A percentile compares a stretch with the other conserved stretches of the same genome.
phyloP scores from a whole-genome alignment of 2,888 invertebrate species.

The Acleris laterana region DNA sequence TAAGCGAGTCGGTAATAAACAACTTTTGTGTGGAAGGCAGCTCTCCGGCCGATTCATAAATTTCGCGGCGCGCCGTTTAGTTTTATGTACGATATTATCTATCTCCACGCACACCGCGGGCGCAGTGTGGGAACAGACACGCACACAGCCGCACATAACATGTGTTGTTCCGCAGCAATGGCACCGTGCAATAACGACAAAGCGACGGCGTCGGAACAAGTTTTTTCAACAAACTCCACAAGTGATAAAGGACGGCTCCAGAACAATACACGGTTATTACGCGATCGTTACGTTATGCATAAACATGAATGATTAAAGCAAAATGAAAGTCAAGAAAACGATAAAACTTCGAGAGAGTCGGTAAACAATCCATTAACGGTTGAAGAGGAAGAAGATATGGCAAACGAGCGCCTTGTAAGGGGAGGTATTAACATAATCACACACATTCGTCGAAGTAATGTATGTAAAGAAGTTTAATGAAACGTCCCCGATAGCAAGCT shows the following conservation, averaged over 20 bases:
- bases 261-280: conserved; percentile 43
- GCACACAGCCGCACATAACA: conserved; percentile 42
- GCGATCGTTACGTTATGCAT: conserved; percentile 46
- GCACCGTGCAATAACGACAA: conserved; percentile 42
- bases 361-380: conserved; percentile 75
- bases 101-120: conserved; percentile 64
- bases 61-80: conserved; percentile 78
- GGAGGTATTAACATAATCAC: conserved; percentile 77
- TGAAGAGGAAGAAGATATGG: conserved; percentile 63
- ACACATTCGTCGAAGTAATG: conserved; percentile 79
- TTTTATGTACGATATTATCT: conserved; percentile 79
- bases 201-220: conserved; percentile 42
- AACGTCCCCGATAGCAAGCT: conserved; percentile 76
- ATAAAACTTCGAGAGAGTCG: conserved; percentile 54
- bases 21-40: conserved; percentile 82
- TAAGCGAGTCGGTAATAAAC: conserved; percentile 72
- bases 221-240: conserved; percentile 39
- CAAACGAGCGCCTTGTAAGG: conserved; percentile 64
- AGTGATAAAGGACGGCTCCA: conserved; percentile 27
- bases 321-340: conserved; percentile 50
- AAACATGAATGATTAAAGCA: conserved; percentile 52
- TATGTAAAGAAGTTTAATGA: conserved; percentile 81
- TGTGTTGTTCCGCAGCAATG: conserved; percentile 45
- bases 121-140: conserved; percentile 40
- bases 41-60: conserved; percentile 78